These are phyloP conservation scores for Girardia tigrina DNA, from an alignment of 2,888 invertebrate species.

Conservation along the genomic window DNA sequence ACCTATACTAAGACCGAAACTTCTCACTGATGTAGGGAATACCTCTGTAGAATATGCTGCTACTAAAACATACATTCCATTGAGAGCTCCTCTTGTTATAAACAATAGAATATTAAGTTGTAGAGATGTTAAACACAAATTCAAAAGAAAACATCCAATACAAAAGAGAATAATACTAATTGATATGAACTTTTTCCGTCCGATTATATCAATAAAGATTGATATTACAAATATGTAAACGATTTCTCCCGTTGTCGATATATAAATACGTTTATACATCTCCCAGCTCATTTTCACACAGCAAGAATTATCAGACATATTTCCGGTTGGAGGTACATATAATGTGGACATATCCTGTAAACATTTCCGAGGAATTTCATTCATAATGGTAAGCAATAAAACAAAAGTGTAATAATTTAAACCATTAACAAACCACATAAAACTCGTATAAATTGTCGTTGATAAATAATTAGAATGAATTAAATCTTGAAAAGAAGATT, in stretches of 20 bases:
- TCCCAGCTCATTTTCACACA: conserved; percentile 1
- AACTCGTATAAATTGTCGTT: not conserved
- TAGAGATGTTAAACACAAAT: not conserved
- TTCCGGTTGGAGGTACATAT: not conserved
- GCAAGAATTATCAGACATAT: not conserved
- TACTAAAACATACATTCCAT: not conserved
- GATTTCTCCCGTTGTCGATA: not conserved
- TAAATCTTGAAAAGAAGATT: not conserved
- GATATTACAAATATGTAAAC: not conserved
- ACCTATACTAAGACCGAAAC: not conserved
- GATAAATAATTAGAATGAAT: not conserved
- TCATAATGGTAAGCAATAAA: not conserved
- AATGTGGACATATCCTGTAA: not conserved
- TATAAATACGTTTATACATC: not conserved
- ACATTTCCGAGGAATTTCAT: not conserved
- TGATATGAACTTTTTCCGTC: not conserved
- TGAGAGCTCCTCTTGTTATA: not conserved
- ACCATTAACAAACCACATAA: not conserved
- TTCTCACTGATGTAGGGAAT: not conserved
- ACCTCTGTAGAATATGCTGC: not conserved
- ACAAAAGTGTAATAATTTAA: not conserved
- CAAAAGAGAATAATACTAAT: not conserved
- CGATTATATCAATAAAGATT: not conserved
- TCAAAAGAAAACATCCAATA: not conserved
- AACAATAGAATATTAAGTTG: not conserved